phyloP scores from a whole-genome alignment of 2,113 vertebrate genomes.

The Erinaceus europaeus region DNA sequence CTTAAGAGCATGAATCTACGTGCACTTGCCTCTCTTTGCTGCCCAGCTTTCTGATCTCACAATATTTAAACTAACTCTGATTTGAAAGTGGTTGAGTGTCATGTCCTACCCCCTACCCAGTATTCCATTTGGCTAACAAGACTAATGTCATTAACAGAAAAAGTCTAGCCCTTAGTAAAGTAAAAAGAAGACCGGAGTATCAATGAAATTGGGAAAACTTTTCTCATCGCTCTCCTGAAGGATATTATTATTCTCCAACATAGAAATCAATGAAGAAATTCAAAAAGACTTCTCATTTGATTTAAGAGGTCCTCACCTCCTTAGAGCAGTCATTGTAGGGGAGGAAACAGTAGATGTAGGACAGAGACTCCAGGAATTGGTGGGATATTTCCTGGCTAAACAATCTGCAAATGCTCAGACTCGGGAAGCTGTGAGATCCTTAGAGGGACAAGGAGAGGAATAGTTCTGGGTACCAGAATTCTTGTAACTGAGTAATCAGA shows the following conservation, averaged over 20 bases:
- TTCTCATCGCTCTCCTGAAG: background rate
- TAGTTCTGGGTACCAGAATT: background rate
- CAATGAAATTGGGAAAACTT: background rate
- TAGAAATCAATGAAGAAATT: background rate
- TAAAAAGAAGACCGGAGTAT: background rate
- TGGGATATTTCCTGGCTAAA: constrained; percentile 52
- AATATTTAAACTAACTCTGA: background rate
- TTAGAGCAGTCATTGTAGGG: constrained; percentile 22
- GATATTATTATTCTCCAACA: too few relatives aligned
- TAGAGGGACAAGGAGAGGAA: background rate
- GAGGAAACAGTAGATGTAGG: too few relatives aligned
- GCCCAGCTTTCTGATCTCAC: background rate
- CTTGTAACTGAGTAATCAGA: constrained; percentile 31
- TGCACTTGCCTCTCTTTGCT: fast-evolving
- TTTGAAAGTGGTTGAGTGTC: background rate
- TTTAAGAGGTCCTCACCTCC: constrained; percentile 39
- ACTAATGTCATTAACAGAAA: background rate
- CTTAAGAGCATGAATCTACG: background rate
- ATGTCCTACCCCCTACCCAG: background rate
- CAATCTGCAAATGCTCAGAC: background rate
- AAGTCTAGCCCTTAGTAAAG: background rate
- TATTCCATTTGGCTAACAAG: background rate
- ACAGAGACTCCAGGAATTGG: constrained; percentile 46
- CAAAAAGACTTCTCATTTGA: constrained; percentile 32
- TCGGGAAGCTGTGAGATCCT: background rate